Percentiles rank a stretch among this genome's conserved stretches.
phyloP scores from a whole-genome alignment of 2,113 vertebrate genomes.

The Dromiciops gliroides region DNA sequence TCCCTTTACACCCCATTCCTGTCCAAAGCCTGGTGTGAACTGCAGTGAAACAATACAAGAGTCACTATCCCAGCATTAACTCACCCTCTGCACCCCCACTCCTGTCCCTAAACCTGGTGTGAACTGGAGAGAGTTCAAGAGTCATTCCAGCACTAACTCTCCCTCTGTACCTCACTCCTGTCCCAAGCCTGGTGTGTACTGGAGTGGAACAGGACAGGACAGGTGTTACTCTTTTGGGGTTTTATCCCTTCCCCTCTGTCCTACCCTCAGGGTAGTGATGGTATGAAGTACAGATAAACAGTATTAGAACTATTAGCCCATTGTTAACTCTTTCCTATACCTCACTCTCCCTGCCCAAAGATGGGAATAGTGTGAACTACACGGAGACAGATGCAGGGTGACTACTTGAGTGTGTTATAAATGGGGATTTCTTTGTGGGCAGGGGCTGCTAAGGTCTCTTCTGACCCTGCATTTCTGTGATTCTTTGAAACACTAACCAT shows the following conservation, averaged over 20 bases:
- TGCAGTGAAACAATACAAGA: too few relatives aligned
- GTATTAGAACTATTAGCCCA: neutral
- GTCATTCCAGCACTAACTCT: neutral
- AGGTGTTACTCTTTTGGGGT: too few relatives aligned
- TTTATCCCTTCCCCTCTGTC: neutral
- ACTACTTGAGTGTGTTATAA: neutral
- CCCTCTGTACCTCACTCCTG: neutral
- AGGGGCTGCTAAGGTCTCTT: neutral
- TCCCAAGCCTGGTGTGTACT: neutral
- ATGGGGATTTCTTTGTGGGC: neutral
- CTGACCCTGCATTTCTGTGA: neutral
- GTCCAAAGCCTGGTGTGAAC: neutral
- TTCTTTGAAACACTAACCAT: neutral
- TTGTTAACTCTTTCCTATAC: neutral
- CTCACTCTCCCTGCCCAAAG: neutral
- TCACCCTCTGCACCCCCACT: too few relatives aligned
- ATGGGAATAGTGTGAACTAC: too few relatives aligned
- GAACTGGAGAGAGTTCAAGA: conserved; percentile 36
- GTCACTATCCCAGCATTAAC: neutral
- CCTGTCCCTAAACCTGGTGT: too few relatives aligned
- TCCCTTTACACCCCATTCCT: neutral
- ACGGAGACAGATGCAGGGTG: neutral
- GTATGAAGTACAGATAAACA: neutral
- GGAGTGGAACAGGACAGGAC: too few relatives aligned
- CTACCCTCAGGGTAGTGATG: neutral